A percentile compares a stretch with the other conserved stretches of the same genome.
Evolutionary conservation across 2,888 invertebrate genomes (phyloP).

Genomic region (Fragum fragum): DNA sequence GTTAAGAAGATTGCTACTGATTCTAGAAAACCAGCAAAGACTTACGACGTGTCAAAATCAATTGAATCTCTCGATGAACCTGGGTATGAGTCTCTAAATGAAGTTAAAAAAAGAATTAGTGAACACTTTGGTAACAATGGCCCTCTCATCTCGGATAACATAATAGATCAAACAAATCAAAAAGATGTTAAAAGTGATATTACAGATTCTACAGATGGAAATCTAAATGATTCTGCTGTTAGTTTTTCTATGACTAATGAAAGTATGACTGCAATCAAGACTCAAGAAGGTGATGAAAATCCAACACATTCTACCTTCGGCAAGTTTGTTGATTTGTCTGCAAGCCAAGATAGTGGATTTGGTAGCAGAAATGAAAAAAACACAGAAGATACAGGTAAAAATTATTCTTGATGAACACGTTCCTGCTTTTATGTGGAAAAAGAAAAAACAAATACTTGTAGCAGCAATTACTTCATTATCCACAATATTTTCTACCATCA

Average conservation of each 20-base stretch:
- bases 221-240: constrained; percentile 60
- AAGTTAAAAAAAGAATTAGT: constrained; percentile 60
- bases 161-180: not conserved
- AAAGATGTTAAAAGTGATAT: not conserved
- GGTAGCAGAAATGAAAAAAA: constrained; percentile 51
- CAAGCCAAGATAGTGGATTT: constrained; percentile 54
- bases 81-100: constrained; percentile 64
- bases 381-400: constrained; percentile 41
- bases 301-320: no score
- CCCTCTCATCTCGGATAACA: not conserved
- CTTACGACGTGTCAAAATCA: constrained; percentile 52
- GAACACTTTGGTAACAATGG: constrained; percentile 22
- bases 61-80: constrained; percentile 65
- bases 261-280: constrained; percentile 12
- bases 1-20: not conserved
- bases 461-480: no score
- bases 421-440: no score
- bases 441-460: no score
- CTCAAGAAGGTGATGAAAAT: not conserved
- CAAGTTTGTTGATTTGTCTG: not conserved
- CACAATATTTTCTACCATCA: no score
- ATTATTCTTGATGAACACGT: no score
- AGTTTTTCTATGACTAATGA: constrained; percentile 35
- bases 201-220: constrained; percentile 9
- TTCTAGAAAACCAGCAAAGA: constrained; percentile 44